Conservation (phyloP, 2,797 vertebrate species). For the Lacerta agilis region DNA sequence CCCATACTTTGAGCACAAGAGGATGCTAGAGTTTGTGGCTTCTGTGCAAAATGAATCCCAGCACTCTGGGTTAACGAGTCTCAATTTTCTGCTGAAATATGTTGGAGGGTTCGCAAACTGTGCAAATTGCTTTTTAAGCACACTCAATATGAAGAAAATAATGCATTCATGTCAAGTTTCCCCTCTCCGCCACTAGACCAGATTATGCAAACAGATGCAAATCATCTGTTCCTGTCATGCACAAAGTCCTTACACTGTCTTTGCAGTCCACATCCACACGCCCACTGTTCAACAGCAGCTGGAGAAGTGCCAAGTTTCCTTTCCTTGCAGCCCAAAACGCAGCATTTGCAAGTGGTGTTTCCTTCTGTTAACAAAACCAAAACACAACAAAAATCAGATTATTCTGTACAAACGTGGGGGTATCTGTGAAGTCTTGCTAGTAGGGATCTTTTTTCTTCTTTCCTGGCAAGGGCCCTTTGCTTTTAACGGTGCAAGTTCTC, state of each 20-base stretch:
- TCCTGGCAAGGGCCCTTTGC: background rate
- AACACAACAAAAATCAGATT: background rate
- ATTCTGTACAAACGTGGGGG: background rate
- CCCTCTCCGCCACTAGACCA: slow-evolving; percentile 45
- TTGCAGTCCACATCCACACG: slow-evolving; percentile 97
- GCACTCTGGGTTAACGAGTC: background rate
- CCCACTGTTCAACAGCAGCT: slow-evolving; percentile 95
- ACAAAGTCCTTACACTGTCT: slow-evolving; percentile 88
- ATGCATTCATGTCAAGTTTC: background rate
- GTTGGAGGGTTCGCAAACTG: no score
- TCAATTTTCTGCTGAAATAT: no score
- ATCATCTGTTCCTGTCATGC: slow-evolving; percentile 68
- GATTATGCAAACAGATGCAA: slow-evolving; percentile 65
- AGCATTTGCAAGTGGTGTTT: slow-evolving; percentile 96
- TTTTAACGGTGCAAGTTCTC: background rate
- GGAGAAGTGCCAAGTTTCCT: slow-evolving; percentile 94
- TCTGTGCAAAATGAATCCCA: background rate
- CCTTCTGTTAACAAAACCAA: slow-evolving; percentile 83
- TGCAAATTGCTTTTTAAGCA: background rate
- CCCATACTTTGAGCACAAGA: background rate
- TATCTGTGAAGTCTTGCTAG: background rate
- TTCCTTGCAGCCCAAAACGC: slow-evolving; percentile 96
- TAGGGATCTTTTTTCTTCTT: background rate
- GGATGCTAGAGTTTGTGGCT: background rate
- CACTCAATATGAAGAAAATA: slow-evolving; percentile 17